Base-by-base conservation (phyloP, 2,113 vertebrate genomes). In the Chaetorhynchus papuensis region DNA sequence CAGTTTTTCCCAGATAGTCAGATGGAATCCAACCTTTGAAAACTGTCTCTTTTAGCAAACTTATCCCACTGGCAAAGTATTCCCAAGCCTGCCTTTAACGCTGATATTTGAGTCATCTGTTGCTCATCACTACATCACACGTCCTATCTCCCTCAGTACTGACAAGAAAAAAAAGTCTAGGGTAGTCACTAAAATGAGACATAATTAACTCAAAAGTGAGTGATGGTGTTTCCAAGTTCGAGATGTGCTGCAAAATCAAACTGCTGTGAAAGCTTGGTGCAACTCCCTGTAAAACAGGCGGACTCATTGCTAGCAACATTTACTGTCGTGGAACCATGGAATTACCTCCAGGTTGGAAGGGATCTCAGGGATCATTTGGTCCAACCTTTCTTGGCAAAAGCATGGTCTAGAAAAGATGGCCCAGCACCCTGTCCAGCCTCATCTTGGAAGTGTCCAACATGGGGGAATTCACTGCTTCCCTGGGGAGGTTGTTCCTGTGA, bases 11-110 rank as follows among this genome's bases (percentile, higher is more conserved):
- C 61, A 76, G 57, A 78, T 2, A 75, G 54, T 77, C 72, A 92
- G 53, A 64, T 60, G 61, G 82, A 91, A 95, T 84, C 52, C 69
- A 76, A 26, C 47, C 61, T 93, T 90, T 78, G 65, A 85, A 95
- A 94, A 72, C 18, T 8, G 5, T 60, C n/a, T 56, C 26, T 90
- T 85, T 91, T 39, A 87, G 78, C 41, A 82, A 91, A 82, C 7
- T 3, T 37, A 31, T 82, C 61, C 56, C 56, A 56, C 65, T 78
- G 53, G 69, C 23, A 71, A 68, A 68, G 49, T 37, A 82, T 91
- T 91, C 45, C 82, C 57, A 93, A 89, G 53, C 27, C 28, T 94
- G 60, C 42, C 50, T 87, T 95, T 63, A 93, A 17, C 60, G 59
- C 30, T 54, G 68, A 59, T 66, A 50, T 86, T 84, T 63, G 52